Evolutionary conservation across 2,797 vertebrate genomes (phyloP), one percentile per base, ranked within the genome.

Genomic region (Fistularia tabacaria): DNA sequence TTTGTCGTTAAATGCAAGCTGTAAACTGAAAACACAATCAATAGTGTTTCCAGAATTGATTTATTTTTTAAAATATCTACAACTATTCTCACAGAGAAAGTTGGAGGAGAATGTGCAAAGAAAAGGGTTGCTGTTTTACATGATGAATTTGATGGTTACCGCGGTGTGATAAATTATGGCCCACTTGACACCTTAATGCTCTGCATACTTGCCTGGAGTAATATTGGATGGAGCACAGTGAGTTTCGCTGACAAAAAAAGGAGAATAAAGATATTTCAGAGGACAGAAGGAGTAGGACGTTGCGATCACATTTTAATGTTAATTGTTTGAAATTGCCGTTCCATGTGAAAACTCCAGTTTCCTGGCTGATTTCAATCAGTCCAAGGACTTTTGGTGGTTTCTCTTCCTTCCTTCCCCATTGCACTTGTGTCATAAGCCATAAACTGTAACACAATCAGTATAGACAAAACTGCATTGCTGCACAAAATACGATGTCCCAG

Each of bases 101-200:
- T 6, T 6, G 38, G 13, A 14, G n/a, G 14, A 14, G 9, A 39
- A 41, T 46, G 36, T 50, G 43, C 8, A 57, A 62, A 38, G 59
- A 44, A 62, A 66, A 78, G 52, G 52, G 58, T 67, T 74, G 73
- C 72, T 77, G 79, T 79, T 74, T 79, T 69, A 69, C 65, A 71
- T 75, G 71, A 80, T 71, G 73, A 83, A 79, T 74, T 73, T 78
- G 74, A 70, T 72, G 74, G 69, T 67, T 55, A 43, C 74, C 47
- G 43, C 64, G 64, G 64, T 51, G 60, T 74, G 78, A 75, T 84
- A 71, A 84, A 80, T 80, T 77, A 78, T 73, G 74, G 74, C 49
- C 69, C 53, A 38, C 75, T 82, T 85, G 81, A 82, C 80, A 82
- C 66, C 56, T 79, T 77, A 78, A 81, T 82, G 76, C 66, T 76